phyloP scores from a whole-genome alignment of 2,113 vertebrate species.

The Oreochromis aureus region DNA sequence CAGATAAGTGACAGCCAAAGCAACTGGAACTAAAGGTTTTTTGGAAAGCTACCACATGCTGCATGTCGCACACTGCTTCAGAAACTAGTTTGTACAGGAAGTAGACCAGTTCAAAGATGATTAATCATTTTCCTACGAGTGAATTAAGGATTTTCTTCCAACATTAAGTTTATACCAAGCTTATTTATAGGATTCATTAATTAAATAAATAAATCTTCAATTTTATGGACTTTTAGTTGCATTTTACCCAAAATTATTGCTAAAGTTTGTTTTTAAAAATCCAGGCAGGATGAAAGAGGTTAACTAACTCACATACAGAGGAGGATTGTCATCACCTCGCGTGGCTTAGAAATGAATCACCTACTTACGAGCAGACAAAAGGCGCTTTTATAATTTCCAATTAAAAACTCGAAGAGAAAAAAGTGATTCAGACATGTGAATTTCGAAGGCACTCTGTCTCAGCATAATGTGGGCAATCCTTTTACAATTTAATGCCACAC shows the following conservation, averaged over 20 bases:
- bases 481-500: conserved; percentile 46
- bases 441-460: conserved; percentile 10
- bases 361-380: not conserved
- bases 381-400: not conserved
- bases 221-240: not conserved
- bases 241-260: not conserved
- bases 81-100: not conserved
- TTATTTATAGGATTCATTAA: not conserved
- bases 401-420: conserved; percentile 17
- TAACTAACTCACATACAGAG: not conserved
- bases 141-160: not conserved
- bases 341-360: not conserved
- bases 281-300: not conserved
- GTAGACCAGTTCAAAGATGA: not conserved
- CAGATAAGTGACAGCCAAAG: conserved; percentile 5
- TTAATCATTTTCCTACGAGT: not conserved
- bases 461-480: conserved; percentile 19
- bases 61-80: not conserved
- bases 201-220: not conserved
- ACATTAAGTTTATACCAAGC: not conserved
- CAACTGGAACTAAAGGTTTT: conserved; percentile 4
- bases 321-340: not conserved
- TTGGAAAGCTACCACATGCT: not conserved
- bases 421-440: conserved; percentile 32
- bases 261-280: fast-evolving